Conservation (phyloP, 2,888 invertebrate genomes). For the Lathronympha strigana region DNA sequence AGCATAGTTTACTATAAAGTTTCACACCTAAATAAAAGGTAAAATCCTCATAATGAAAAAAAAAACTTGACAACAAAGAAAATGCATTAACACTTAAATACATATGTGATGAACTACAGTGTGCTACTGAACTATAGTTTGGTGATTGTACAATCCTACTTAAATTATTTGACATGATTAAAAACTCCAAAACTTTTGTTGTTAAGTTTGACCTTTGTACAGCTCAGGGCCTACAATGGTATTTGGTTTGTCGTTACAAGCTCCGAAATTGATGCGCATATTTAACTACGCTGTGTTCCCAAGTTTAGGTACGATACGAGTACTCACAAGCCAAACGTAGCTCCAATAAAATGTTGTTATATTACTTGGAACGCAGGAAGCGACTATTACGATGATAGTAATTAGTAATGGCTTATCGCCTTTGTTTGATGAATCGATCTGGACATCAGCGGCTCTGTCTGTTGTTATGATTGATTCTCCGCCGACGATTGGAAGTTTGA, state of each 20-base stretch:
- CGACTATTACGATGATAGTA: conserved; percentile 27
- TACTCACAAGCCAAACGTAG: not conserved
- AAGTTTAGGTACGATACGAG: not conserved
- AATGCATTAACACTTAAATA: no score
- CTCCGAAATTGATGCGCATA: conserved; percentile 21
- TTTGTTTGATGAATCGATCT: conserved; percentile 50
- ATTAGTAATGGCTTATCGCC: conserved; percentile 44
- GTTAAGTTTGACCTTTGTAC: conserved; percentile 23
- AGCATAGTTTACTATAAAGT: no score
- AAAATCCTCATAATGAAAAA: no score
- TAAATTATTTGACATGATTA: no score
- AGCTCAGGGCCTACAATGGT: not conserved
- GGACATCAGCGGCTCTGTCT: conserved; percentile 41
- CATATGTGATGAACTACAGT: no score
- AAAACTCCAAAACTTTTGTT: conserved; percentile 24
- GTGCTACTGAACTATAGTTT: no score
- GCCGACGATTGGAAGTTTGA: conserved; percentile 21
- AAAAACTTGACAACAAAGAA: no score
- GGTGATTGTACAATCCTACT: no score
- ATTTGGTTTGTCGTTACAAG: conserved; percentile 11
- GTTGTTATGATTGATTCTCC: conserved; percentile 47
- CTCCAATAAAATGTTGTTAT: conserved; percentile 1
- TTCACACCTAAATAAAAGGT: no score
- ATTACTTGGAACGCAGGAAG: conserved; percentile 3
- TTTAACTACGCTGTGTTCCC: conserved; percentile 13